Conservation (phyloP, 2,113 vertebrate genomes). For the Boulengeromyrus knoepffleri region DNA sequence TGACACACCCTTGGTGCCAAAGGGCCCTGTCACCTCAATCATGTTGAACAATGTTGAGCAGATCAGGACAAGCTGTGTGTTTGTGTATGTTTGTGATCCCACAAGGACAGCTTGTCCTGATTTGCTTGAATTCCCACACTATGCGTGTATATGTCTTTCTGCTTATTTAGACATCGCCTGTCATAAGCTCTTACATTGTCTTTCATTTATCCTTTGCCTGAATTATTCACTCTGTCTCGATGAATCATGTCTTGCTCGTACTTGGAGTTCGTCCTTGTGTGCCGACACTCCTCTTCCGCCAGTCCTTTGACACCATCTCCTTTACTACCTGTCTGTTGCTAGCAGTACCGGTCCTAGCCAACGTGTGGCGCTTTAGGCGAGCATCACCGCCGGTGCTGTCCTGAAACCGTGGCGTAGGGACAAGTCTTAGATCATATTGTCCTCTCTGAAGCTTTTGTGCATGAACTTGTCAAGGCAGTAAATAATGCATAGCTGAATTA, state of each 20-base stretch:
- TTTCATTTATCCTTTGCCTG: not conserved
- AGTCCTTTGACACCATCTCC: not conserved
- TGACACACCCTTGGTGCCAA: not conserved
- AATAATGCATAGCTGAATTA: not conserved
- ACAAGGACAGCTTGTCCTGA: not conserved
- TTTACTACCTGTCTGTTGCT: not conserved
- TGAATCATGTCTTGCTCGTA: not conserved
- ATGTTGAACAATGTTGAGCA: not conserved
- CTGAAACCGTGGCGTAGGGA: not conserved
- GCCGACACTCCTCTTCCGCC: not conserved
- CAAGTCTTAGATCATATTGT: not conserved
- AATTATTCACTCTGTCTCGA: not conserved
- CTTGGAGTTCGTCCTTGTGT: not conserved
- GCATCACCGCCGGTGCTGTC: not conserved
- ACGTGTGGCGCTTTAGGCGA: not conserved
- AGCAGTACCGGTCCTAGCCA: not conserved
- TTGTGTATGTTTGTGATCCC: not conserved
- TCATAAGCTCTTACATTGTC: not conserved
- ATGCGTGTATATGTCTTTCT: not conserved
- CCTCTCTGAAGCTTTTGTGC: not conserved
- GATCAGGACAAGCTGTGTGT: not conserved
- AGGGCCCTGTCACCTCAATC: not conserved
- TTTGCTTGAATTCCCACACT: not conserved
- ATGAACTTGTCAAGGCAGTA: not conserved
- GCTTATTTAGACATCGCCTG: not conserved